phyloP scores from a whole-genome alignment of 2,113 vertebrate species.

The Thinocorus orbignyianus region DNA sequence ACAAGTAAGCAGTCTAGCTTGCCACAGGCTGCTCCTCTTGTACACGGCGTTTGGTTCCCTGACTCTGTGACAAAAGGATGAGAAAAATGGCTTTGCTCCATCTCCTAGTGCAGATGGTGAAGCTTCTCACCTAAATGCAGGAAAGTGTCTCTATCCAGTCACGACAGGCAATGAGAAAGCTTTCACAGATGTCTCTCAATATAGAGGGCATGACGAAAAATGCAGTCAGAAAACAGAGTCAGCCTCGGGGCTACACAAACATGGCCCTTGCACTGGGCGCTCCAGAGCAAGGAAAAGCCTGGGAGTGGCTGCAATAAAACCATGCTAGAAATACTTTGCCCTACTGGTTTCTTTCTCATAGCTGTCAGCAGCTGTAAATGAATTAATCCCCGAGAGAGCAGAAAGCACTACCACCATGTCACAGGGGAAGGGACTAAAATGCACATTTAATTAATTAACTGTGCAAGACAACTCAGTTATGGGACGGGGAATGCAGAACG shows the following conservation, averaged over 20 bases:
- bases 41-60: not conserved
- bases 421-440: not conserved
- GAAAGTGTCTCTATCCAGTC: not conserved
- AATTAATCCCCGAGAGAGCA: not conserved
- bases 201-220: rapidly evolving
- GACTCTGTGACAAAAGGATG: not conserved
- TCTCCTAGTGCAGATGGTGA: not conserved
- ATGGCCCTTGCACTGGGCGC: not conserved
- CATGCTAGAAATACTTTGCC: not conserved
- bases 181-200: not conserved
- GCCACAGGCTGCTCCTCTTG: not conserved
- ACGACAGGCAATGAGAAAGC: not conserved
- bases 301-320: constrained; percentile 59
- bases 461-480: rapidly evolving
- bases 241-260: not conserved
- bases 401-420: not conserved
- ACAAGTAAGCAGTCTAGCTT: not conserved
- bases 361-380: not conserved
- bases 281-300: not conserved
- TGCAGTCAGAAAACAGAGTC: not conserved
- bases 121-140: not conserved
- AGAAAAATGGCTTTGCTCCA: not conserved
- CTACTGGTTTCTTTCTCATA: not conserved
- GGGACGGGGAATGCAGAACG: not conserved
- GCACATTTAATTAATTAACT: not conserved